phyloP scores from a whole-genome alignment of 2,888 invertebrate genomes.

The Escarpia spicata region DNA sequence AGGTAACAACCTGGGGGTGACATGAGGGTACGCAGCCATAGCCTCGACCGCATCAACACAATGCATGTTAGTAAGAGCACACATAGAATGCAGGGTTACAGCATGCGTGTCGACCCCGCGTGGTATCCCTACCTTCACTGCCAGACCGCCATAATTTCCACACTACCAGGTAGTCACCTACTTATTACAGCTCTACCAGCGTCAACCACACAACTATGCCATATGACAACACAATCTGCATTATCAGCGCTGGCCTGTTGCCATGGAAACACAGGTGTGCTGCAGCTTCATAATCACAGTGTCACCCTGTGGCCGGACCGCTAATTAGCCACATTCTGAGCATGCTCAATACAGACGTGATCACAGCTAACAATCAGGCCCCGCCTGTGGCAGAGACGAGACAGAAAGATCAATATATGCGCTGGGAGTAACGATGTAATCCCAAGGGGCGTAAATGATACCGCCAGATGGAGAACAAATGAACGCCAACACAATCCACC shows the following conservation, averaged over 20 bases:
- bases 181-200: background rate
- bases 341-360: background rate
- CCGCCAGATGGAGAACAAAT: background rate
- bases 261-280: slow-evolving; percentile 16
- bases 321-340: background rate
- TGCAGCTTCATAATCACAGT: background rate
- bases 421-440: background rate
- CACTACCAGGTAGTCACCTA: background rate
- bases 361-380: background rate
- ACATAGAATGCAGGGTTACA: background rate
- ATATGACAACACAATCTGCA: background rate
- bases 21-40: background rate
- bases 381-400: background rate
- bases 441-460: background rate
- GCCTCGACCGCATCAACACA: background rate
- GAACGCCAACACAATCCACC: background rate
- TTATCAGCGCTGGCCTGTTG: background rate
- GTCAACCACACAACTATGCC: background rate
- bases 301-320: background rate
- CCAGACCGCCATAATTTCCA: background rate
- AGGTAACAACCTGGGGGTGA: background rate
- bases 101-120: background rate
- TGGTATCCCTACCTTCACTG: background rate
- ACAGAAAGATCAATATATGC: background rate
- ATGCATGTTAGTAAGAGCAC: background rate